Conservation (phyloP, 1,140 invertebrate species). For the Grapholita molesta region DNA sequence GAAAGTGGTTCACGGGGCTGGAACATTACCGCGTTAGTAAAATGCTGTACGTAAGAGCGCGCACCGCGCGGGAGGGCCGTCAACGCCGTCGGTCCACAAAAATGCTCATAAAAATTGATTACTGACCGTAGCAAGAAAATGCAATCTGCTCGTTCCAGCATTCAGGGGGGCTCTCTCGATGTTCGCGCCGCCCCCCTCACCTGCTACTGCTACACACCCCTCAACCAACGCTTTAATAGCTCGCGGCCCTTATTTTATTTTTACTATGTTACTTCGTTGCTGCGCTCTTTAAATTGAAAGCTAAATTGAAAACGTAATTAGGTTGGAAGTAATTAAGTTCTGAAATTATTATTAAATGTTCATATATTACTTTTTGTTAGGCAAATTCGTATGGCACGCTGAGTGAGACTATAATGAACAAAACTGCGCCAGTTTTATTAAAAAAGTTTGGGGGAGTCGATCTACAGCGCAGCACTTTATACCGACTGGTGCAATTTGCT, state of each 20-base stretch:
- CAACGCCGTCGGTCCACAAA: conserved; percentile 51
- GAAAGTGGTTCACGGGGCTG: neutral
- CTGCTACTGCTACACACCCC: conserved; percentile 27
- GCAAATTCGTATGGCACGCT: neutral
- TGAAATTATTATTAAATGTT: neutral
- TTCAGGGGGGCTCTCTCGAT: conserved; percentile 19
- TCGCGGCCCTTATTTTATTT: conserved; percentile 56
- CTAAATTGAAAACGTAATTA: conserved; percentile 16
- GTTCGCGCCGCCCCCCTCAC: conserved; percentile 26
- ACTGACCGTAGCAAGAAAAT: conserved; percentile 70
- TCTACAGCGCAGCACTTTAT: neutral
- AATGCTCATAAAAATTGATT: conserved; percentile 75
- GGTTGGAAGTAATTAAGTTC: neutral
- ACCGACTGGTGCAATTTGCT: neutral
- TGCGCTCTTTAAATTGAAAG: conserved; percentile 22
- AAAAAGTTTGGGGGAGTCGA: neutral
- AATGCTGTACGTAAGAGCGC: neutral
- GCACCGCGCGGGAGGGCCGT: neutral
- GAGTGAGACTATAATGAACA: neutral
- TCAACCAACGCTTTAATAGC: conserved; percentile 52
- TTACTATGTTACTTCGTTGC: conserved; percentile 45
- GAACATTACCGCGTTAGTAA: neutral
- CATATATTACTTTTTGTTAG: neutral
- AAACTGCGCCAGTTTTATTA: neutral
- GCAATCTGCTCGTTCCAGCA: conserved; percentile 54